A percentile compares a stretch with the other conserved stretches of the same genome.
Evolutionary conservation across 1,140 invertebrate genomes (phyloP).

Genomic region (Drusus annulatus): DNA sequence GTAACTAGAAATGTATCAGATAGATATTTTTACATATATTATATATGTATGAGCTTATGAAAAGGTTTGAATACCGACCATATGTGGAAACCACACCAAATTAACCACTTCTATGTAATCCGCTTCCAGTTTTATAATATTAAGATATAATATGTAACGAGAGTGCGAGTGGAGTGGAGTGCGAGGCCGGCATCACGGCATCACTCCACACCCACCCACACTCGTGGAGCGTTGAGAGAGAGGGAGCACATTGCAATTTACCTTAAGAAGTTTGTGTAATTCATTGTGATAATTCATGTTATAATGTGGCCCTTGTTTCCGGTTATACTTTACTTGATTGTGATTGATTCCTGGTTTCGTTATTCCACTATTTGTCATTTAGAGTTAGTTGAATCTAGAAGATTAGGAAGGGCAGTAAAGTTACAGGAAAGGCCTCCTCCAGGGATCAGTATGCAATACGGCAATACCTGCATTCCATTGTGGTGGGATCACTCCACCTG

Average conservation of each 20-base stretch:
- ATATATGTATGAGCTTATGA: slow-evolving; percentile 56
- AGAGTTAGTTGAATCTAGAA: slow-evolving; percentile 50
- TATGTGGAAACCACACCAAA: slow-evolving; percentile 57
- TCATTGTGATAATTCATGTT: slow-evolving; percentile 55
- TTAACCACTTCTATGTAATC: slow-evolving; percentile 57
- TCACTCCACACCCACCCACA: not conserved
- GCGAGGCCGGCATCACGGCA: not conserved
- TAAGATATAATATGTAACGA: slow-evolving; percentile 35
- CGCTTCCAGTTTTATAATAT: slow-evolving; percentile 54
- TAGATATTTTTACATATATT: slow-evolving; percentile 54
- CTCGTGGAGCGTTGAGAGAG: slow-evolving; percentile 32
- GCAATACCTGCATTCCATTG: slow-evolving; percentile 51
- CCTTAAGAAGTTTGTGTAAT: slow-evolving; percentile 46
- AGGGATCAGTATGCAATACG: slow-evolving; percentile 31
- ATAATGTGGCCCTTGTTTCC: slow-evolving; percentile 55
- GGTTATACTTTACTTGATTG: slow-evolving; percentile 48
- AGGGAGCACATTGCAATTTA: slow-evolving; percentile 53
- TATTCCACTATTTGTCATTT: slow-evolving; percentile 54
- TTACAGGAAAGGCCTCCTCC: slow-evolving; percentile 8
- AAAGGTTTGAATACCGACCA: slow-evolving; percentile 43
- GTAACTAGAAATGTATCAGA: slow-evolving; percentile 43
- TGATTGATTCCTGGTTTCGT: slow-evolving; percentile 54
- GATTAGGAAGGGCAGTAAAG: no score
- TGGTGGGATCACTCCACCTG: slow-evolving; percentile 29
- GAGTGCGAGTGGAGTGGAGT: not conserved